Percentiles rank a stretch among this genome's conserved stretches.
Conservation (phyloP, 2,113 vertebrate genomes). For the Phylloscopus whistleri region DNA sequence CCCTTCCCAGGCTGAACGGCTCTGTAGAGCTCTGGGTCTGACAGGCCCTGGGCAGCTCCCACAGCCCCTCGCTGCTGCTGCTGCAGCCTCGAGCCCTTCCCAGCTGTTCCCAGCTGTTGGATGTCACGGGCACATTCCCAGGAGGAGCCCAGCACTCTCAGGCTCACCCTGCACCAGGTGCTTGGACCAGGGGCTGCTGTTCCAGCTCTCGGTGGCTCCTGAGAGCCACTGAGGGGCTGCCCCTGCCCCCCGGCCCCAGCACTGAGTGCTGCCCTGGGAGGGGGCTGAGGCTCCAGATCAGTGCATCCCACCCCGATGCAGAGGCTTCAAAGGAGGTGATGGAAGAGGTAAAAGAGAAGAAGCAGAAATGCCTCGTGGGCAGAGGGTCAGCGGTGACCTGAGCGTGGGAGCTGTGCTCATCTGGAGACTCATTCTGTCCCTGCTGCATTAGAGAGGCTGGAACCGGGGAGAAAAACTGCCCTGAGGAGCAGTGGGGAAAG, state of each 20-base stretch:
- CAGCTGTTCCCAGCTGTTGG: not conserved
- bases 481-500: not conserved
- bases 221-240: not conserved
- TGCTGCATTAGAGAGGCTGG: not conserved
- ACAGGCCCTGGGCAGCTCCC: not conserved
- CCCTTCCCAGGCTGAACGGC: not conserved
- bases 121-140: not conserved
- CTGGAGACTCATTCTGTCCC: not conserved
- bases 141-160: not conserved
- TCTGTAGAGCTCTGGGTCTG: fast-evolving
- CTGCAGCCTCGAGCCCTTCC: not conserved
- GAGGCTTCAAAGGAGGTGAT: not conserved
- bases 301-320: not conserved
- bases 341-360: not conserved
- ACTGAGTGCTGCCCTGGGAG: not conserved
- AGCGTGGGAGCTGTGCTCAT: not conserved
- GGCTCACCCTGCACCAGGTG: not conserved
- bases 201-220: not conserved
- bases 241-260: not conserved
- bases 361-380: not conserved
- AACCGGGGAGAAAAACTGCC: not conserved
- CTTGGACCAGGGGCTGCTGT: not conserved
- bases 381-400: not conserved
- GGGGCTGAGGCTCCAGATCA: not conserved
- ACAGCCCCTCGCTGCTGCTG: fast-evolving